Evolutionary conservation across 2,888 invertebrate genomes (phyloP), one percentile per base, ranked within the genome.

Genomic region (Epiblema foenella): DNA sequence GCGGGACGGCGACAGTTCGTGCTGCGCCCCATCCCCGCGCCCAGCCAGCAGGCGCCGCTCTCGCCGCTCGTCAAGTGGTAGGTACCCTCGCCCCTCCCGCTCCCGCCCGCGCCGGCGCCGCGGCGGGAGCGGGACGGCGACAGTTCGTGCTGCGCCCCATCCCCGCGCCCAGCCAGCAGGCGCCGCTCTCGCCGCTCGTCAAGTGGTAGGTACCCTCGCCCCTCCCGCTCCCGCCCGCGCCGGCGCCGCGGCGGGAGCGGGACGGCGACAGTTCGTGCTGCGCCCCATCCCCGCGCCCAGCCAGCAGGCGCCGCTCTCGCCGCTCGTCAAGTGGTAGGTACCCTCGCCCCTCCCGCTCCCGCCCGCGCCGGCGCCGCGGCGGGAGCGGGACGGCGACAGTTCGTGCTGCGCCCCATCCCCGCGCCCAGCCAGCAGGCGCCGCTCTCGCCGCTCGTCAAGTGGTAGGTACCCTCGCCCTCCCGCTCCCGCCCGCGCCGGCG

Each of bases 1-100:
- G 78, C 87, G 90, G 0, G 93, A 94, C 68, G 89, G n/a, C n/a
- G n/a, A n/a, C n/a, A n/a, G n/a, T 93, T 90, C 76, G 78, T 93
- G 12, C 79, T 93, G 77, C 86, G 86, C 76, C 93, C 93, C 0
- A 85, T 93, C 71, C 83, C 89, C 15, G 89, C 89, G 72, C 84
- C 89, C 24, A 81, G 80, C 56, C 85, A 87, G 76, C 81, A 83
- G 76, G 79, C 79, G 15, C 82, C 83, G 49, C 83, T 93, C 1
- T 90, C 93, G 52, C 94, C 94, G 7, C 84, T 94, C 72, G 88
- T 94, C 72, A 87, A 88, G 71, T 94, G 94, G 94, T 93, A 72
- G 76, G 78, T 73, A 33, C 15, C 0, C 1, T 15, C 5, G 0
- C 2, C 1, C n/a, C 20, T 24, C 24, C 24, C n/a, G 89, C 75